Evolutionary conservation across 2,113 vertebrate genomes (phyloP), one percentile per base, ranked within the genome.

Genomic region (Hypomesus transpacificus): DNA sequence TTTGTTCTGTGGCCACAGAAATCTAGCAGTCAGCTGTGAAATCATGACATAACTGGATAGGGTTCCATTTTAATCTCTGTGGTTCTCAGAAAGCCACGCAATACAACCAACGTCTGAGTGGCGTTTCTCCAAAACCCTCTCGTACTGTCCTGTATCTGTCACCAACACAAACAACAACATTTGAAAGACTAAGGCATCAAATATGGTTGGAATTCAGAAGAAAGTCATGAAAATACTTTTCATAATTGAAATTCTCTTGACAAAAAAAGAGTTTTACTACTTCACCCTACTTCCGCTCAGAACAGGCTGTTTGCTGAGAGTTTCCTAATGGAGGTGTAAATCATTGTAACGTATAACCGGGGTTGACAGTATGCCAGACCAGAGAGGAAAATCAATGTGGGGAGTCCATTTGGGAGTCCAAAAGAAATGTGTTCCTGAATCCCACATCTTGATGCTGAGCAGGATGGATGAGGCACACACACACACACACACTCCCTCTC

Each of bases 321-420:
- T 46, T 69, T 79, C 66, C 54, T 73, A 56, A 72, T 65, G 70
- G 68, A 60, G 5, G 14, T 69, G 61, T 63, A 71, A 76, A 64
- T 76, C 58, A 73, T 22, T 67, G 51, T 58, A 67, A 70, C 63
- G 26, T 59, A 72, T 28, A 61, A 66, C 68, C 60, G 54, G 60
- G 18, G n/a, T 71, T 71, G 80, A 66, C 70, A 74, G 71, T 57
- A 66, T 54, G 64, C 68, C 80, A 79, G 59, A 17, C 39, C 7
- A 59, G 39, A 21, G 20, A 57, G 68, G 61, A 74, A 80, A 71
- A 78, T 83, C 73, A 76, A 78, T 78, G 67, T 57, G 16, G 46
- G 53, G 61, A 46, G 20, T 68, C 22, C 22, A 57, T 82, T 57
- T 71, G 65, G 60, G 16, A n/a, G 46, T 46, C 60, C 39, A 70